These are phyloP conservation scores for Ametastegia equiseti DNA, from an alignment of 2,888 invertebrate species.

Conservation along the genomic window DNA sequence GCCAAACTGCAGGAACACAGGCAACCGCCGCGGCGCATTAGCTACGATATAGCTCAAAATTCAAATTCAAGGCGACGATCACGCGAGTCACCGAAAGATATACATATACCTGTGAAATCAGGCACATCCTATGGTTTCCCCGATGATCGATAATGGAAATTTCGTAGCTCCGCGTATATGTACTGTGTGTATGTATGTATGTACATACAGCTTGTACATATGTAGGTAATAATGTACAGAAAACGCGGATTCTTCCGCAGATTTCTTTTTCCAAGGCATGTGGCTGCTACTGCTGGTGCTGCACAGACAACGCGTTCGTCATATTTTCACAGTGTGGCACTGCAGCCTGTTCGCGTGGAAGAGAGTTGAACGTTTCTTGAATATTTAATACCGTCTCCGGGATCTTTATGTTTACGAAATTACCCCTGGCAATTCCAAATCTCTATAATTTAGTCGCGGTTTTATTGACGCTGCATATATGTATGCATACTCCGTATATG, in stretches of 20 bases:
- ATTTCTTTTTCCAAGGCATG: background rate
- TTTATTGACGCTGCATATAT: background rate
- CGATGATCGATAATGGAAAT: slow-evolving; percentile 41
- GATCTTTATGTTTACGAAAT: slow-evolving; percentile 23
- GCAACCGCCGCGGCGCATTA: background rate
- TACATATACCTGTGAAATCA: slow-evolving; percentile 26
- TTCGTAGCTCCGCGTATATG: no score
- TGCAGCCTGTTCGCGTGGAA: slow-evolving; percentile 38
- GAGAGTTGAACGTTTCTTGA: slow-evolving; percentile 26
- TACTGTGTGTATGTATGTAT: no score
- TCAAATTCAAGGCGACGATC: slow-evolving; percentile 31
- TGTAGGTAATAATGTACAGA: slow-evolving; percentile 1
- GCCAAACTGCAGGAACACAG: background rate
- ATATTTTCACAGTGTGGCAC: slow-evolving; percentile 21
- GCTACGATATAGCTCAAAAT: slow-evolving; percentile 18
- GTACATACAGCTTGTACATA: no score
- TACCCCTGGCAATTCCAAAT: background rate
- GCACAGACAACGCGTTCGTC: slow-evolving; percentile 14
- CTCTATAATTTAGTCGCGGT: background rate
- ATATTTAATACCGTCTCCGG: slow-evolving; percentile 12
- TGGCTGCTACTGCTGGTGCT: background rate
- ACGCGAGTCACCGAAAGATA: background rate
- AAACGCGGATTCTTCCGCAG: background rate
- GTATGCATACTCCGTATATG: no score
- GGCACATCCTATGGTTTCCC: background rate